Evolutionary conservation across 2,888 invertebrate genomes (phyloP), one percentile per base, ranked within the genome.

Genomic region (Tortrix viridana): DNA sequence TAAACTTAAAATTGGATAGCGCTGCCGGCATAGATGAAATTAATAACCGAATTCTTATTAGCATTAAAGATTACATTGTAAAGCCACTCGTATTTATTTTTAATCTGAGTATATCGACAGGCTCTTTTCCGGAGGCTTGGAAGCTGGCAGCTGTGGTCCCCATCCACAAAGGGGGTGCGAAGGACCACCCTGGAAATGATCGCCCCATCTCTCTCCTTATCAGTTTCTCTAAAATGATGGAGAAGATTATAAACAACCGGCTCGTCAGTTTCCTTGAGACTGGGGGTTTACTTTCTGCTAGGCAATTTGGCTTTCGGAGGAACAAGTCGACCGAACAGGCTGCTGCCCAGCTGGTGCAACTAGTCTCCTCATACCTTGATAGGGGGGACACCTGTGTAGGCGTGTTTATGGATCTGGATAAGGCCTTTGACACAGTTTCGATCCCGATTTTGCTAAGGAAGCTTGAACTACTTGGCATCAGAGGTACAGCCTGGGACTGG

Each of bases 1-100:
- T 26, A 1, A 26, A 20, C 4, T 26, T 70, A n/a, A 60, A 61
- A 66, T n/a, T 5, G n/a, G 41, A 41, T 41, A 16, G 41, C 16
- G 41, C 41, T 12, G 14, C 41, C n/a, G 41, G 41, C 14, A 16
- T 14, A 3, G 41, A 41, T 16, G 41, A n/a, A 16, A 41, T 41
- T n/a, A 41, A 14, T n/a, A 41, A 41, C n/a, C 1, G 41, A 7
- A 1, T 41, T n/a, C 5, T 41, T n/a, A 41, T 9, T 2, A n/a
- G 5, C 2, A 12, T 41, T 2, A 41, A 41, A 14, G n/a, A 41
- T 16, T 16, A 16, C 41, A 41, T 41, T 5, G 41, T n/a, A 3
- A 41, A n/a, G 16, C 41, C 41, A 41, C 41, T 41, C 5, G 41
- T 14, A 2, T 41, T 41, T 41, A 41, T 41, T n/a, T 16, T 41